Conservation (phyloP, 1,140 invertebrate genomes). For the Brachystomella parvula region DNA sequence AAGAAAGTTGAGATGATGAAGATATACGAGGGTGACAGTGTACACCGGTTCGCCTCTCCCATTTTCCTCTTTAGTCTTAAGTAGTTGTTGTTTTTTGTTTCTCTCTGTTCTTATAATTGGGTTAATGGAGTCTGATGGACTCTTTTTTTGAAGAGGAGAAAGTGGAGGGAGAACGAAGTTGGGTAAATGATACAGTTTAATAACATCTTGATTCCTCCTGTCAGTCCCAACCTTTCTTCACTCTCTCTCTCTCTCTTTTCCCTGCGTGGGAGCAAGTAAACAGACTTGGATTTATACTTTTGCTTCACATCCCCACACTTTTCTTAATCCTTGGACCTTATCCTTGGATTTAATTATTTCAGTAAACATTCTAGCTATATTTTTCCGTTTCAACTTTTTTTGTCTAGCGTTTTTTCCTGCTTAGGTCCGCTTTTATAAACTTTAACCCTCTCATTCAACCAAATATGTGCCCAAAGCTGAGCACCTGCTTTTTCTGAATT, state of each 20-base stretch:
- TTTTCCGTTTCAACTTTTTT: no score
- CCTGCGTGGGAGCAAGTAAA: not conserved
- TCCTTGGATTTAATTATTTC: slow-evolving; percentile 32
- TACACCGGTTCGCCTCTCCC: no score
- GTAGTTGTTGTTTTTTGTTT: no score
- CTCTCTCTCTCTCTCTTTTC: slow-evolving; percentile 10
- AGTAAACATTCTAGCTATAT: slow-evolving; percentile 22
- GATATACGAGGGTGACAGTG: no score
- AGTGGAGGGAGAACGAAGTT: not conserved
- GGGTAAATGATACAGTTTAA: slow-evolving; percentile 4
- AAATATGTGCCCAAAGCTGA: no score
- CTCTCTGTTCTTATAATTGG: slow-evolving; percentile 28
- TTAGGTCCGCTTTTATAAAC: no score
- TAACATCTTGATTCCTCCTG: slow-evolving; percentile 17
- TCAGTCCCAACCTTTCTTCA: not conserved
- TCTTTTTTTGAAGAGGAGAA: slow-evolving; percentile 7
- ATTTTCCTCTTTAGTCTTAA: no score
- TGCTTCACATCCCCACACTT: not conserved
- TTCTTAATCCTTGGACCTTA: slow-evolving; percentile 6
- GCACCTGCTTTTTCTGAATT: no score
- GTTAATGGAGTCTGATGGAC: slow-evolving; percentile 35
- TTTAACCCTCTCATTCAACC: no score
- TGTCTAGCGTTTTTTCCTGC: slow-evolving; percentile 14
- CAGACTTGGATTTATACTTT: not conserved
- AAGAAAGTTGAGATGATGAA: slow-evolving; percentile 1